Base-by-base conservation (phyloP, 1,140 invertebrate genomes). In the Medauroidea extradentata region DNA sequence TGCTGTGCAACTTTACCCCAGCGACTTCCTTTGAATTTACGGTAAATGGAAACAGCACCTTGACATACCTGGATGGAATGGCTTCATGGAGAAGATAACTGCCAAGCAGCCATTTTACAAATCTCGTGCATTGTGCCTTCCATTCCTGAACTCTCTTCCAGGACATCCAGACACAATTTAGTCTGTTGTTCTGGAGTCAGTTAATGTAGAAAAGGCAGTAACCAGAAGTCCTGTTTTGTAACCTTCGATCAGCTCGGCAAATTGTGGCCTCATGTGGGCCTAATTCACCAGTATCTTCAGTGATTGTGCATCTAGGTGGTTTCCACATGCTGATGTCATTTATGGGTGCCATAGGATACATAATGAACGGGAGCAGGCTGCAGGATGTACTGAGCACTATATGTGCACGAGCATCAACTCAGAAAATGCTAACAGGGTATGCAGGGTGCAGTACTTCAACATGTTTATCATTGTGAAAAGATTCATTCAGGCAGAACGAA, bases 281-380 rank as follows among this genome's bases (percentile, higher is more conserved):
- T 49, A 13, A 44, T 55, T 27, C n/a, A 14, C 34, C 41, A 59
- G 41, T 67, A 3, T 57, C 55, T 9, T 55, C 58, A 16, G 23
- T 67, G 42, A 38, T 65, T n/a, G 29, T 69, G 9, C 58, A 63
- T 43, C 57, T 69, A 25, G 66, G 69, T 38, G 67, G 67, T 48
- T 74, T 73, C 59, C 68, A 76, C 63, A 42, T 70, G 11, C 18
- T 73, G 14, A 73, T 76, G 68, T 73, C 71, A 16, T 77, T 73
- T 53, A 25, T 77, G 42, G 74, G 71, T 46, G 61, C 39, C 41
- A 69, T 75, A 52, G 73, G 73, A 16, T 54, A 63, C 44, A 63
- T 75, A 21, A 75, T 76, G 73, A 50, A 46, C 23, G 71, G 67
- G 2, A 73, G 70, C 64, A 71, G 73, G 23, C 50, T 76, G 7